Base-by-base conservation (phyloP, 1,140 invertebrate species). In the Trigoniulus corallinus region DNA sequence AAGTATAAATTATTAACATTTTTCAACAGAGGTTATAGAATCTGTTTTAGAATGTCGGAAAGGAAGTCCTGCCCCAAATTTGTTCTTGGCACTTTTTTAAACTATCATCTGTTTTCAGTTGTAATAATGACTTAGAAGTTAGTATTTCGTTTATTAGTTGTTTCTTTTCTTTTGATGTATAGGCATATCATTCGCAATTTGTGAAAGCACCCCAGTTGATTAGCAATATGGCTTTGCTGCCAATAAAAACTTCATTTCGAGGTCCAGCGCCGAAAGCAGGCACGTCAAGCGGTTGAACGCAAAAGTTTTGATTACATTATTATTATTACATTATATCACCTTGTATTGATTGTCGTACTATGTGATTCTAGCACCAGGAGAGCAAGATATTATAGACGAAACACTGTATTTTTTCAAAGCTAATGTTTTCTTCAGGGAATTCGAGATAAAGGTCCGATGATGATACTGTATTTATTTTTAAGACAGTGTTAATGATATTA, bases 371-470 rank as follows among this genome's bases (percentile, higher is more conserved):
- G 2, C 41, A 46, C 27, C 69, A 15, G 74, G 72, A 53, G 73
- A 71, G 26, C 59, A 51, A 56, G 96, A 99, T 68, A 89, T 98
- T 56, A 89, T 99, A 56, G 95, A 99, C 72, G 96, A 98, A 75
- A 85, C 93, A 25, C 71, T 99, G 10, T 86, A 85, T 62, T 98
- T 81, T 65, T 99, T 99, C 67, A 97, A 95, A 73, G 92, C 96
- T 1, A 98, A 98, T 72, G 93, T 99, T 4, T 98, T 99, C 67
- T 98, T 98, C 65, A 80, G 92, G 57, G 97, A 91, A 41, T 98
- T 96, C 68, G 94, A 98, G 72, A 93, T 98, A 50, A 96, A 95
- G 76, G 84, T 87, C 72, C 58, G 52, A 53, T 60, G 3, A 20
- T 58, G 43, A 57, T 50, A 34, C 15, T 52, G 13, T 22, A 50